These are phyloP conservation scores for Lontra canadensis DNA, from an alignment of 2,113 vertebrate species.

Conservation along the genomic window DNA sequence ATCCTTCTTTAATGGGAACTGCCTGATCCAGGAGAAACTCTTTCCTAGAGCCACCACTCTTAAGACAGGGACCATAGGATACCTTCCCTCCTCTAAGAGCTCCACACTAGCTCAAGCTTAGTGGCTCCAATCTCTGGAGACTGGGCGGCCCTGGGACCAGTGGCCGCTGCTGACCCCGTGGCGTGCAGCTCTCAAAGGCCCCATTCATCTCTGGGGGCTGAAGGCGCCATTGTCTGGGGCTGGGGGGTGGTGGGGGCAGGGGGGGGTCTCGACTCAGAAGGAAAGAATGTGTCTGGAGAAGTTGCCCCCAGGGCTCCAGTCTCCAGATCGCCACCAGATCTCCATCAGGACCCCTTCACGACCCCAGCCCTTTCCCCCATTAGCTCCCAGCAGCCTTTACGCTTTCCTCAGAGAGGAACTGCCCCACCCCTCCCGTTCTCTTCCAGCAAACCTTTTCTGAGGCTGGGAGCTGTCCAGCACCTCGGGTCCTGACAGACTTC, in stretches of 20 bases:
- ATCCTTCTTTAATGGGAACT: conserved; percentile 10
- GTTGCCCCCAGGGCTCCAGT: conserved; percentile 57
- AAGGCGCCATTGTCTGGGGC: conserved; percentile 76
- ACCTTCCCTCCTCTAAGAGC: background rate
- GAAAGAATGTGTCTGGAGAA: conserved; percentile 80
- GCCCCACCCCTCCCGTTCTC: background rate
- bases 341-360: conserved; percentile 2
- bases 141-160: conserved; percentile 41
- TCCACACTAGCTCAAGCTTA: background rate
- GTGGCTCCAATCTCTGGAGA: background rate
- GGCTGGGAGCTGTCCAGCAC: conserved; percentile 78
- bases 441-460: background rate
- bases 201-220: conserved; percentile 78
- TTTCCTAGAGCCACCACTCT: background rate
- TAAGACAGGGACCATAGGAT: background rate
- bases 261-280: conserved; percentile 72
- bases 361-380: conserved; percentile 22
- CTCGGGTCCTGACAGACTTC: conserved; percentile 52
- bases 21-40: background rate
- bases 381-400: conserved; percentile 52
- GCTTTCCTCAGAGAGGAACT: background rate
- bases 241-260: background rate
- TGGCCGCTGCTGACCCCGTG: conserved; percentile 77
- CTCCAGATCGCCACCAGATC: conserved; percentile 60
- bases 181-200: conserved; percentile 73